Evolutionary conservation across 2,113 vertebrate genomes (phyloP).

Genomic region (Gopherus evgoodei): DNA sequence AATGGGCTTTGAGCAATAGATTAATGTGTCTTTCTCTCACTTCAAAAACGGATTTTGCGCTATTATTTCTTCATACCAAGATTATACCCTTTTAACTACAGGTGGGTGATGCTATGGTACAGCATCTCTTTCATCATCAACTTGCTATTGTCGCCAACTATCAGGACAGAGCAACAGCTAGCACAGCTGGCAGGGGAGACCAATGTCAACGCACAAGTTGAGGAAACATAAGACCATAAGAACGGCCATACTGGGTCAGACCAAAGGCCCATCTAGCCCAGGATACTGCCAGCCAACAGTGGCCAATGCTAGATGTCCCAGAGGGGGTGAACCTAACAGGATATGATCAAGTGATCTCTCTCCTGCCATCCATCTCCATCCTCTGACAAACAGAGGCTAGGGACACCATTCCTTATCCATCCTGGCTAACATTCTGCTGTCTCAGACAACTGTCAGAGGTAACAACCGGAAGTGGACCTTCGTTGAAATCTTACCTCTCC

Average conservation of each 20-base stretch:
- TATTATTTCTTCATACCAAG: not conserved
- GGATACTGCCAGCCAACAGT: no score
- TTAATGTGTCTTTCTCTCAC: not conserved
- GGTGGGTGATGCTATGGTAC: not conserved
- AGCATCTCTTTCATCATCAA: not conserved
- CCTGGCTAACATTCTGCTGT: not conserved
- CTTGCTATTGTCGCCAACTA: slow-evolving; percentile 59
- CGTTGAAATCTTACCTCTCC: slow-evolving; percentile 39
- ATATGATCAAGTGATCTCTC: no score
- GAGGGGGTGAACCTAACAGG: no score
- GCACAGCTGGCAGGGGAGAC: slow-evolving; percentile 50
- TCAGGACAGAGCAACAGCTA: slow-evolving; percentile 55
- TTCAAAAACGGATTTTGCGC: not conserved
- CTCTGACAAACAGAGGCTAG: no score
- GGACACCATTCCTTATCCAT: no score
- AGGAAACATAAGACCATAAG: not conserved
- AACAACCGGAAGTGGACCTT: slow-evolving; percentile 23
- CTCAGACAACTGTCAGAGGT: slow-evolving; percentile 24
- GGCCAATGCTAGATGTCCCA: no score
- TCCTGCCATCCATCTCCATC: no score
- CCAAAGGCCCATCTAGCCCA: no score
- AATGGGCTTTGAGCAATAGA: not conserved
- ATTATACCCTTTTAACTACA: not conserved
- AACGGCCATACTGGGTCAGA: no score
- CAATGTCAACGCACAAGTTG: slow-evolving; percentile 44